These are phyloP conservation scores for Cecropterus lyciades DNA, from an alignment of 1,140 invertebrate genomes.

Conservation along the genomic window DNA sequence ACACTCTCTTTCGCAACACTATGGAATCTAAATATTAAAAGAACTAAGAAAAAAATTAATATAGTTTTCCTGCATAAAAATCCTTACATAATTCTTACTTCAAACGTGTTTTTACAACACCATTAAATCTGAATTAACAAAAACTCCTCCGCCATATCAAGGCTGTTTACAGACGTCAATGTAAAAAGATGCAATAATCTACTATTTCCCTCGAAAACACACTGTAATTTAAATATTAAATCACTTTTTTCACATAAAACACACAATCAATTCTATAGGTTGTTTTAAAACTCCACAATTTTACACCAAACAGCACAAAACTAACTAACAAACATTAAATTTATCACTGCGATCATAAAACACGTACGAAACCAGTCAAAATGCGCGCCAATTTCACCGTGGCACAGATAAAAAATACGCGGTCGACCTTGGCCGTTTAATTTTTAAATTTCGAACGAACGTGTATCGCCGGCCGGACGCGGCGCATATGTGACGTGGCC, in stretches of 20 bases:
- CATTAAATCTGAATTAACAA: neutral
- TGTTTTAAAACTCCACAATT: constrained; percentile 1
- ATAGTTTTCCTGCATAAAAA: neutral
- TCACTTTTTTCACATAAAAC: neutral
- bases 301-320: constrained; percentile 1
- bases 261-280: neutral
- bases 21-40: constrained; percentile 20
- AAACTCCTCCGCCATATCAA: neutral
- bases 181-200: neutral
- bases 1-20: too few species aligned
- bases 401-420: constrained; percentile 15
- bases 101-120: neutral
- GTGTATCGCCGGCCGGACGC: constrained; percentile 43
- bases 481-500: constrained; percentile 42
- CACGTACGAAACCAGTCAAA: constrained; percentile 5
- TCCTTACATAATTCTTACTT: neutral
- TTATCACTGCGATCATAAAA: constrained; percentile 7
- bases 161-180: constrained; percentile 2
- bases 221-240: neutral
- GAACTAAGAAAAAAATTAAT: too few species aligned
- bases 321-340: neutral
- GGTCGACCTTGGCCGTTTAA: constrained; percentile 22
- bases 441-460: constrained; percentile 41
- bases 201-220: neutral
- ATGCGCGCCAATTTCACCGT: constrained; percentile 4